These are phyloP conservation scores for Eugnorisma glareosa DNA, from an alignment of 2,888 invertebrate genomes.

Conservation along the genomic window DNA sequence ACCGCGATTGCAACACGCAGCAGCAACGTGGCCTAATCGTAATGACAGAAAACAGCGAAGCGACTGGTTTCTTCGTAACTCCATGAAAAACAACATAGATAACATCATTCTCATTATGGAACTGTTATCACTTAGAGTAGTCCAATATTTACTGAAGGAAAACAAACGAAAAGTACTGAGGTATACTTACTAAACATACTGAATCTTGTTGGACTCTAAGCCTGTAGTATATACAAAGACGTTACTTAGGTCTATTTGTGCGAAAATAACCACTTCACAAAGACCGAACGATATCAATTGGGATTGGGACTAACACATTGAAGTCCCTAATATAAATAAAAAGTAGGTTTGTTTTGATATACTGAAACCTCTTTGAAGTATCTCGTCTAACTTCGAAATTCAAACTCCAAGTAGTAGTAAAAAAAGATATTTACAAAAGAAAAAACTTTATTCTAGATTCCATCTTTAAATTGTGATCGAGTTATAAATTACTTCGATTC, in stretches of 20 bases:
- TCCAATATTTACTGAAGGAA: conserved; percentile 10
- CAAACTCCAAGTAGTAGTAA: conserved; percentile 24
- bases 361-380: conserved; percentile 43
- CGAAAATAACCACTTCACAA: conserved; percentile 29
- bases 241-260: conserved; percentile 23
- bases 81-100: neutral
- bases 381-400: conserved; percentile 23
- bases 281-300: conserved; percentile 33
- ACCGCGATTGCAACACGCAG: neutral
- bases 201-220: conserved; percentile 31
- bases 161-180: conserved; percentile 15
- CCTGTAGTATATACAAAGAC: conserved; percentile 12
- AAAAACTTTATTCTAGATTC: conserved; percentile 17
- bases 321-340: conserved; percentile 41
- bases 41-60: neutral
- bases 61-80: neutral
- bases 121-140: neutral
- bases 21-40: neutral
- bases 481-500: conserved; percentile 23
- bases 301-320: conserved; percentile 25
- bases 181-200: neutral
- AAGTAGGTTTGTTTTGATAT: conserved; percentile 25
- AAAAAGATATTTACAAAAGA: neutral
- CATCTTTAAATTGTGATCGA: conserved; percentile 17
- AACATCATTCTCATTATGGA: neutral